Evolutionary conservation across 2,113 vertebrate genomes (phyloP), one percentile per base, ranked within the genome.

Genomic region (Miniopterus natalensis): DNA sequence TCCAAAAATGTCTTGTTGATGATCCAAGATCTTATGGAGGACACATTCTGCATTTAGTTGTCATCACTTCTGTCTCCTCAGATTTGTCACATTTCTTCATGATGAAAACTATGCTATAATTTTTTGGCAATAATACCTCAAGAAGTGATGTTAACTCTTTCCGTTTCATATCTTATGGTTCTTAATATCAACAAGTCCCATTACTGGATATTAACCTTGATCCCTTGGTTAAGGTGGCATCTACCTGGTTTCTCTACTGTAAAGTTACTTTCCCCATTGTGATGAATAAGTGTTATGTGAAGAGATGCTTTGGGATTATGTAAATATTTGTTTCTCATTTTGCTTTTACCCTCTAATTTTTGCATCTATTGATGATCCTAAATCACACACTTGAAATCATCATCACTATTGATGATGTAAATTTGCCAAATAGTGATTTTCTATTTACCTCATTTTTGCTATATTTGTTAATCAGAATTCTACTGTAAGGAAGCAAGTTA

Each of bases 351-450:
- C 18, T 63, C 20, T 91, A 45, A 78, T 66, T 84, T 88, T 71
- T 83, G 29, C 8, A 65, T 83, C 12, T 78, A 65, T 57, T 59
- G 57, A 63, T 40, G 18, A 80, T 55, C 81, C n/a, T 78, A 59
- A 88, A 49, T 73, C 12, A 70, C 25, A 42, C 63, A 84, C 75
- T 90, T 7, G 53, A 71, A 92, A 61, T 83, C 11, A 57, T 89
- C 23, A n/a, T 89, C 23, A n/a, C 17, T 93, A 14, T 8, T n/a
- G 21, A 59, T 40, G 17, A 36, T 15, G 1, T 63, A 3, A 31
- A 4, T 66, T 63, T 85, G n/a, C 31, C 40, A 95, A 90, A 89
- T 51, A 74, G 8, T 79, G 27, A 61, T 63, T 89, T 85, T 87
- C 51, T 68, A 1, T 42, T 85, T 90, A 61, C 13, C 47, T 53